A percentile compares a stretch with the other conserved stretches of the same genome.
Evolutionary conservation across 2,888 invertebrate species (phyloP).

Genomic region (Ceriagrion tenellum): DNA sequence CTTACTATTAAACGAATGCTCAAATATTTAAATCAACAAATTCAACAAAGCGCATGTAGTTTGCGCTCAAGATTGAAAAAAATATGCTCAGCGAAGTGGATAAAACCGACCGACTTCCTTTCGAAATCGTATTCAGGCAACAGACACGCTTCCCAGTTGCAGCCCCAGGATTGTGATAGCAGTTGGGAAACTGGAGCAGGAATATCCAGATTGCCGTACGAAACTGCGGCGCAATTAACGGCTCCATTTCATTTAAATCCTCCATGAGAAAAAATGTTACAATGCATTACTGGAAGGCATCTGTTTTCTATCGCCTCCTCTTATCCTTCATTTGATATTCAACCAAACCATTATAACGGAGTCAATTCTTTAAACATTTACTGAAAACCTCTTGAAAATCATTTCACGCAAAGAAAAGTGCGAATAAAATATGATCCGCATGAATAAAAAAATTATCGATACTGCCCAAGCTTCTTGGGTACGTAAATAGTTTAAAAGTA

Average conservation of each 20-base stretch:
- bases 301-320: background rate
- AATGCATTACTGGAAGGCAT: background rate
- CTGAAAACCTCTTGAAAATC: no score
- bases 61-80: background rate
- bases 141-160: background rate
- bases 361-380: no score
- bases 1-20: no score
- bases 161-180: background rate
- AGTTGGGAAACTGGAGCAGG: conserved; percentile 12
- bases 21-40: no score
- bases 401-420: no score
- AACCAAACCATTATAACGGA: no score
- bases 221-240: background rate
- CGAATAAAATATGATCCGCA: no score
- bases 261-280: background rate
- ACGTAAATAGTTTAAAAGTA: no score
- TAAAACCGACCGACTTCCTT: background rate
- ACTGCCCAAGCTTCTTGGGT: no score
- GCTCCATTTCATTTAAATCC: background rate
- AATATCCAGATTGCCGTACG: background rate
- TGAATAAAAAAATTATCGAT: no score
- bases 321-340: no score
- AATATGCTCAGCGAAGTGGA: background rate
- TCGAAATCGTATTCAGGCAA: background rate
- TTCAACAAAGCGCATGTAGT: no score